Percentiles rank a stretch among this genome's conserved stretches.
phyloP scores from a whole-genome alignment of 2,888 invertebrate genomes.

The Metallyticus violacea region DNA sequence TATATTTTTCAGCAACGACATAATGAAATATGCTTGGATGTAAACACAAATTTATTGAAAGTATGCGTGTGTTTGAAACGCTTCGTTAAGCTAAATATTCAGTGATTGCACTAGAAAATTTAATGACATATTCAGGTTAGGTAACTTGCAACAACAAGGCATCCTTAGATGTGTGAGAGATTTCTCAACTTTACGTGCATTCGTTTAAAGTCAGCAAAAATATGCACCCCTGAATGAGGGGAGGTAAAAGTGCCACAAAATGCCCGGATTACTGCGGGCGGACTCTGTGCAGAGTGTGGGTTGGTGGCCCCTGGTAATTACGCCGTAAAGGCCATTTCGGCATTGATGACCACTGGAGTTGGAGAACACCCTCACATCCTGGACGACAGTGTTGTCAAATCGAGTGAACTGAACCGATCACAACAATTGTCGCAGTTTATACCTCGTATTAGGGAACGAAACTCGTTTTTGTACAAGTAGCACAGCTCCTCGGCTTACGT shows the following conservation, averaged over 20 bases:
- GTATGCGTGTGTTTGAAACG: too few species aligned
- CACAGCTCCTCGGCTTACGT: too few species aligned
- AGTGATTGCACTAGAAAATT: too few species aligned
- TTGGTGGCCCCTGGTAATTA: background rate
- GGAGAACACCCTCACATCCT: background rate
- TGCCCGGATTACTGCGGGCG: conserved; percentile 15
- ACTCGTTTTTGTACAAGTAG: background rate
- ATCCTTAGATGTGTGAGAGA: too few species aligned
- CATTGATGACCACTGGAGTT: conserved; percentile 1
- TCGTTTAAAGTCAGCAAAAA: background rate
- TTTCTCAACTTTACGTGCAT: too few species aligned
- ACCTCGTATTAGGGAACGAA: background rate
- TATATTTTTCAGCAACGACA: too few species aligned
- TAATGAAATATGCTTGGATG: too few species aligned
- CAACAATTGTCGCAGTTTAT: background rate
- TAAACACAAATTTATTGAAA: too few species aligned
- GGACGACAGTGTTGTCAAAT: conserved; percentile 15
- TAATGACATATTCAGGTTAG: too few species aligned
- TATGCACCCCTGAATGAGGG: conserved; percentile 2
- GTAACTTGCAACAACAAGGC: too few species aligned
- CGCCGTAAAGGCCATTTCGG: conserved; percentile 6
- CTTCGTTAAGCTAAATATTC: too few species aligned
- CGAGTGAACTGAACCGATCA: conserved; percentile 23
- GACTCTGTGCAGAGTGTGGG: background rate
- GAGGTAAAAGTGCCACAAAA: conserved; percentile 17